Conservation (phyloP, 2,113 vertebrate genomes). For the Boleophthalmus pectinirostris region DNA sequence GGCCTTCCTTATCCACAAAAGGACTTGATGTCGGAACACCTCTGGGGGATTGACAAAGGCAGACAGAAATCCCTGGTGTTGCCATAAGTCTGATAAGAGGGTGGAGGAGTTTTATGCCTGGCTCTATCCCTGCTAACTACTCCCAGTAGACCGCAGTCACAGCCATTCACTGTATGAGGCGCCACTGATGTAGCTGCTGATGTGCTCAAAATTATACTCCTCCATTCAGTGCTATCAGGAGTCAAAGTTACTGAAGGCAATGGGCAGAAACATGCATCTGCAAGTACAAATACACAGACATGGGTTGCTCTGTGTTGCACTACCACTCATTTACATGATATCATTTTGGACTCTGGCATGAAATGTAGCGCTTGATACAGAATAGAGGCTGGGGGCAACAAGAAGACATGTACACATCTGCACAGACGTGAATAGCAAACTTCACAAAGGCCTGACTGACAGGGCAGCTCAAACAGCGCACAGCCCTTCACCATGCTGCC, state of each 20-base stretch:
- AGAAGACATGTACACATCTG: constrained; percentile 17
- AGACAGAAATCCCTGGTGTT: constrained; percentile 51
- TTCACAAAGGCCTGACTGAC: constrained; percentile 40
- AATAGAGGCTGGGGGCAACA: constrained; percentile 23
- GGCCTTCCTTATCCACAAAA: constrained; percentile 47
- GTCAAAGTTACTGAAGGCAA: constrained; percentile 10
- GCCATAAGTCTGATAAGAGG: constrained; percentile 54
- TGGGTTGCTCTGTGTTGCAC: constrained; percentile 3
- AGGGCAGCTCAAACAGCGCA: constrained; percentile 37
- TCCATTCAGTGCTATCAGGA: constrained; percentile 27
- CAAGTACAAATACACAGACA: constrained; percentile 7
- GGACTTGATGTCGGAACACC: constrained; percentile 53
- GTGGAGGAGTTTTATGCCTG: constrained; percentile 45
- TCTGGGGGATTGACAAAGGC: constrained; percentile 45
- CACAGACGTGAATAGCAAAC: constrained; percentile 26
- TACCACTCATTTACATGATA: constrained; percentile 19
- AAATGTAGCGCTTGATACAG: constrained; percentile 11
- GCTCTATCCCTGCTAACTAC: constrained; percentile 51
- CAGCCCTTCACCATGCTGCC: constrained; percentile 26
- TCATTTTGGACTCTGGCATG: constrained; percentile 14
- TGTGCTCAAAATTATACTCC: constrained; percentile 38
- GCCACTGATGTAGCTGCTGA: constrained; percentile 40
- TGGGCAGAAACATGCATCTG: constrained; percentile 13
- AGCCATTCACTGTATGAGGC: constrained; percentile 40
- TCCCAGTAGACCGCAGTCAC: constrained; percentile 53